These are phyloP conservation scores for Pungitius pungitius DNA, from an alignment of 2,113 vertebrate species.

Conservation along the genomic window DNA sequence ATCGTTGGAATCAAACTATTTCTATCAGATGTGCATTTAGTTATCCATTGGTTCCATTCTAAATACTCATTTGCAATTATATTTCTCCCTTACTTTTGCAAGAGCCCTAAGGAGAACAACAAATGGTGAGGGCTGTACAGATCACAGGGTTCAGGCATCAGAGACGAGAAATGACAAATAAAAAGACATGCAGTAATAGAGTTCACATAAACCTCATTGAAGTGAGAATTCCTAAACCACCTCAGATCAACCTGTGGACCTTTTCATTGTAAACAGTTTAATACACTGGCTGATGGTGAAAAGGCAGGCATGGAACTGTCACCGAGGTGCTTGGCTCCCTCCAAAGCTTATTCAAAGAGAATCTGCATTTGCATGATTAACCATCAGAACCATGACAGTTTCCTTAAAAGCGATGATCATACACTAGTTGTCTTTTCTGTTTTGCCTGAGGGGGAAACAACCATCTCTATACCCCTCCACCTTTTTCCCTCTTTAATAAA, in stretches of 20 bases:
- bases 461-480: slow-evolving; percentile 5
- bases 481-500: slow-evolving; percentile 27
- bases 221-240: slow-evolving; percentile 25
- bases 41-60: slow-evolving; percentile 21
- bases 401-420: slow-evolving; percentile 60
- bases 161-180: slow-evolving; percentile 34
- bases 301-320: slow-evolving; percentile 27
- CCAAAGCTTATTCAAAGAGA: slow-evolving; percentile 37
- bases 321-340: not conserved
- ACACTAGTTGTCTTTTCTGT: slow-evolving; percentile 44
- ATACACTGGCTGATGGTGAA: slow-evolving; percentile 22
- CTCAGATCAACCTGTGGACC: slow-evolving; percentile 38
- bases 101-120: slow-evolving; percentile 17
- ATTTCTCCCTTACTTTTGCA: slow-evolving; percentile 4
- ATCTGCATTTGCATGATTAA: slow-evolving; percentile 54
- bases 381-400: slow-evolving; percentile 48
- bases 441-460: slow-evolving; percentile 61
- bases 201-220: slow-evolving; percentile 20
- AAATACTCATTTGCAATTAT: slow-evolving; percentile 36
- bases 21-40: slow-evolving; percentile 33
- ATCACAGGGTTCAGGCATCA: slow-evolving; percentile 44
- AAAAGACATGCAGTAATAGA: slow-evolving; percentile 3
- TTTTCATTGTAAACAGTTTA: slow-evolving; percentile 47
- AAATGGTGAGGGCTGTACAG: slow-evolving; percentile 9
- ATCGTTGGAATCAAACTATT: slow-evolving; percentile 30